Conservation (phyloP, 2,797 vertebrate species). For the Myripristis murdjan region DNA sequence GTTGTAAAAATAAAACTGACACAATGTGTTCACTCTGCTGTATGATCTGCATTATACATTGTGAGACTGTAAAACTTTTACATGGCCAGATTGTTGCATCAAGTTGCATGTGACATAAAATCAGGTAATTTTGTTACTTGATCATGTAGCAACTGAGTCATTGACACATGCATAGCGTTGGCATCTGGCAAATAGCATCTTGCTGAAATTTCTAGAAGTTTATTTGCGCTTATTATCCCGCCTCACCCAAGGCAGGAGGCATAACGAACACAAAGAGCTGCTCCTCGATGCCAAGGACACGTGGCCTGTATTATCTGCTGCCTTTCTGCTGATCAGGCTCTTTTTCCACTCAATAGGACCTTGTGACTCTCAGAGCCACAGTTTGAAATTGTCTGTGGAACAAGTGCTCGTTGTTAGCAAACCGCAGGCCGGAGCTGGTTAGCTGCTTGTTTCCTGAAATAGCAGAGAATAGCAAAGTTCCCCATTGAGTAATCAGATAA, state of each 20-base stretch:
- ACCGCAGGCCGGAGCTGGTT: constrained; percentile 3
- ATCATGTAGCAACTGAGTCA: no score
- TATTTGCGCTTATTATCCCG: neutral
- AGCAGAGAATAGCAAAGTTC: neutral
- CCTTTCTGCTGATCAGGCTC: constrained; percentile 37
- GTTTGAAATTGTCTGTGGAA: constrained; percentile 32
- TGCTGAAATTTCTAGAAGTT: constrained; percentile 24
- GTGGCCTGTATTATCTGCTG: constrained; percentile 56
- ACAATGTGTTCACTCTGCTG: neutral
- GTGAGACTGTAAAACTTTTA: constrained; percentile 6
- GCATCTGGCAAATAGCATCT: neutral
- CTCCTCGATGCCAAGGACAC: constrained; percentile 41
- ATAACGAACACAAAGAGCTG: constrained; percentile 33
- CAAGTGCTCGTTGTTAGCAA: constrained; percentile 27
- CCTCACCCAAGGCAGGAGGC: neutral
- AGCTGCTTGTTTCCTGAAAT: neutral
- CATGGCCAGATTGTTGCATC: neutral
- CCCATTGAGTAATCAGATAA: neutral
- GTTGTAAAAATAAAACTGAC: neutral
- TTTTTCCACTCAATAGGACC: constrained; percentile 38
- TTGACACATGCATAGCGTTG: neutral
- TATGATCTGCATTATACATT: neutral
- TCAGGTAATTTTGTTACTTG: neutral
- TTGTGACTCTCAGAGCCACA: constrained; percentile 51
- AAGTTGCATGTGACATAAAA: neutral